These are phyloP conservation scores for Pseudachorutes palmiensis DNA, from an alignment of 1,140 invertebrate genomes.

Conservation along the genomic window DNA sequence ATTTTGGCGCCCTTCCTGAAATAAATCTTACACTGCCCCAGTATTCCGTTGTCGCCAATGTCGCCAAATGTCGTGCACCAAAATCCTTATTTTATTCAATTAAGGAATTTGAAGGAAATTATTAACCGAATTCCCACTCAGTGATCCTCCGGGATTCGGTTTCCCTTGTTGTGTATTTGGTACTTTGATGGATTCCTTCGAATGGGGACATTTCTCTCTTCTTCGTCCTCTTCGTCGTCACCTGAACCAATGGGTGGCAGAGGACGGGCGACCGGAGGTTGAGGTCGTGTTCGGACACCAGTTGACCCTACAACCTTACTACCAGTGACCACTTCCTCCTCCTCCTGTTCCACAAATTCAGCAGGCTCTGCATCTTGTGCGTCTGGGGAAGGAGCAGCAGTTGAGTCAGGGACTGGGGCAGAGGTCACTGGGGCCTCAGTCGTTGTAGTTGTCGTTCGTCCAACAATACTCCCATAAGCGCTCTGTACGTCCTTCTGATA, in stretches of 20 bases:
- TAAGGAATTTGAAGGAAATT: background rate
- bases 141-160: background rate
- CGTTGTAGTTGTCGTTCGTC: background rate
- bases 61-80: background rate
- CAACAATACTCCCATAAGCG: background rate
- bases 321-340: background rate
- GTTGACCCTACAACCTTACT: background rate
- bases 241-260: background rate
- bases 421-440: background rate
- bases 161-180: background rate
- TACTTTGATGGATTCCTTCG: background rate
- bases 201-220: background rate
- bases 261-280: background rate
- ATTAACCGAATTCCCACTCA: background rate
- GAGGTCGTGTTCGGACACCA: background rate
- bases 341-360: background rate
- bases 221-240: background rate
- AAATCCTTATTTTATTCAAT: background rate
- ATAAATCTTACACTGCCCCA: no score
- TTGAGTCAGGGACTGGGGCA: background rate
- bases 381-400: background rate
- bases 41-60: no score
- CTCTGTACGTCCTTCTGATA: background rate
- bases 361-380: background rate
- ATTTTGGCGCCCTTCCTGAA: no score